These are phyloP conservation scores for Himalopsyche tibetana DNA, from an alignment of 2,888 invertebrate genomes.

Conservation along the genomic window DNA sequence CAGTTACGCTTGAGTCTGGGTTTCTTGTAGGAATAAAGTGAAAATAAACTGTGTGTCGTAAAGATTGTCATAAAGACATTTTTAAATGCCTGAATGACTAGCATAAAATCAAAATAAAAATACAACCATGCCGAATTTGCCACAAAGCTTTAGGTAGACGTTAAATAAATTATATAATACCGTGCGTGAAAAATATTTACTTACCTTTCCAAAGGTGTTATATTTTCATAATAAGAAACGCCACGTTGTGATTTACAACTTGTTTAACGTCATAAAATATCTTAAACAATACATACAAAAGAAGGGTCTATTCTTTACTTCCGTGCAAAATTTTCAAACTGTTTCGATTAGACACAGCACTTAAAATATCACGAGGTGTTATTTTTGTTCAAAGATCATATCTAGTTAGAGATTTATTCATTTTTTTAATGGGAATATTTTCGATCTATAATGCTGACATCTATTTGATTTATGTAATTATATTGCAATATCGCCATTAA, in stretches of 20 bases:
- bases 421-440: neutral
- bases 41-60: too few relatives aligned
- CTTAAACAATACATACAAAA: constrained; percentile 6
- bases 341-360: constrained; percentile 34
- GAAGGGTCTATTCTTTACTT: constrained; percentile 34
- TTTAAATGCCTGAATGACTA: too few relatives aligned
- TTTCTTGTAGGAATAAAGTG: too few relatives aligned
- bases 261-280: constrained; percentile 58
- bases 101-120: too few relatives aligned
- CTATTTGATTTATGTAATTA: too few relatives aligned
- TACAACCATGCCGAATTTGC: too few relatives aligned
- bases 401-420: neutral
- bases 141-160: too few relatives aligned
- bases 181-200: neutral
- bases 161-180: too few relatives aligned
- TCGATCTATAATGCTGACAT: too few relatives aligned
- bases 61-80: too few relatives aligned
- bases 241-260: constrained; percentile 54
- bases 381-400: neutral
- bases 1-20: too few relatives aligned
- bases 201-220: constrained; percentile 1
- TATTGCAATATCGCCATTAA: too few relatives aligned
- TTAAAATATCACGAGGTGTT: neutral
- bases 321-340: constrained; percentile 34
- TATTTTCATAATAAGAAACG: constrained; percentile 31